Conservation (phyloP, 1,140 invertebrate species). For the Sesamia nonagrioides region DNA sequence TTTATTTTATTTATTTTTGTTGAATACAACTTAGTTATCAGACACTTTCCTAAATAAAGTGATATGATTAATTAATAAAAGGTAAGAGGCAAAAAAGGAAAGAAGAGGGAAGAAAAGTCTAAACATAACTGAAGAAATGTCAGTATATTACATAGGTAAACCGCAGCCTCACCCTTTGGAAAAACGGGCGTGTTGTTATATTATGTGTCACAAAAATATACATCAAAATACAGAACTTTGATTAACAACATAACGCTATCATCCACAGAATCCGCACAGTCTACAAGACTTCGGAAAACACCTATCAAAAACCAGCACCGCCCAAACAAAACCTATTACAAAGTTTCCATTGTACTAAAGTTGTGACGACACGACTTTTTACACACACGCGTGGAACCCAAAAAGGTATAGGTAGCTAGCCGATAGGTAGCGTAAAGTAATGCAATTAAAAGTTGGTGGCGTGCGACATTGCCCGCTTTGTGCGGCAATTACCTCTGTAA, state of each 20-base stretch:
- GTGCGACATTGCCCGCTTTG: conserved; percentile 53
- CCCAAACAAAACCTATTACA: conserved; percentile 47
- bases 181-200: too few species aligned
- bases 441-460: conserved; percentile 60
- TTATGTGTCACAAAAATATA: too few species aligned
- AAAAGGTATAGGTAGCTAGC: conserved; percentile 33
- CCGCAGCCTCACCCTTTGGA: too few species aligned
- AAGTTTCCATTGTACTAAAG: conserved; percentile 32
- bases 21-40: too few species aligned
- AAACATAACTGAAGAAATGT: too few species aligned
- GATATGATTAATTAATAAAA: too few species aligned
- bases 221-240: too few species aligned
- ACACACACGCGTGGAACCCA: not conserved
- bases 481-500: conserved; percentile 52
- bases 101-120: too few species aligned
- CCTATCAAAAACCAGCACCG: conserved; percentile 1
- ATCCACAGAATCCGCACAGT: not conserved
- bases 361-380: conserved; percentile 14
- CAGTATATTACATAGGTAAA: too few species aligned
- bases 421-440: conserved; percentile 50
- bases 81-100: too few species aligned
- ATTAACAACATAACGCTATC: not conserved
- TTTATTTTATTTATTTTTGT: too few species aligned
- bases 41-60: too few species aligned
- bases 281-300: not conserved